Conservation (phyloP, 2,113 vertebrate species). For the Thymallus thymallus region DNA sequence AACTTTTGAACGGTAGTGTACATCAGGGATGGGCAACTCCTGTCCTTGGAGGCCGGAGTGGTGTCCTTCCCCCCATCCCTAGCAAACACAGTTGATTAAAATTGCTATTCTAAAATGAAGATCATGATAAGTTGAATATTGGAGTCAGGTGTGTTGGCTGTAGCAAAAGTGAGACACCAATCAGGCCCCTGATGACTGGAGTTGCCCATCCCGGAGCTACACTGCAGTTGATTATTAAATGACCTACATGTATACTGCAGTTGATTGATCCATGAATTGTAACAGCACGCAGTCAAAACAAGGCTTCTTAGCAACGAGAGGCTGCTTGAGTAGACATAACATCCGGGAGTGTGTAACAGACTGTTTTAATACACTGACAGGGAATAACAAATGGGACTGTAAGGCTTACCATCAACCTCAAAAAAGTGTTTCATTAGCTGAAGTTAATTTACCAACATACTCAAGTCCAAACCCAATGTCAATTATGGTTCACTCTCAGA, state of each 20-base stretch:
- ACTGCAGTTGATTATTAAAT: neutral
- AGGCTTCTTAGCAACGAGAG: slow-evolving; percentile 14
- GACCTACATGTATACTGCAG: neutral
- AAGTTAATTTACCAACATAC: neutral
- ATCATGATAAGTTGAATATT: too few relatives aligned
- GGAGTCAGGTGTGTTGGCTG: too few relatives aligned
- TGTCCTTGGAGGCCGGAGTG: too few relatives aligned
- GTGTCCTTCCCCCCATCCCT: too few relatives aligned
- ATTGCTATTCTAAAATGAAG: too few relatives aligned
- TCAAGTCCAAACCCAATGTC: neutral
- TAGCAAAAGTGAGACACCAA: too few relatives aligned
- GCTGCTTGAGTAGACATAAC: slow-evolving; percentile 25
- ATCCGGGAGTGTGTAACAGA: slow-evolving; percentile 27
- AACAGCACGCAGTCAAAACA: neutral
- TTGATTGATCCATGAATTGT: neutral
- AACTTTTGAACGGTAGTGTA: too few relatives aligned
- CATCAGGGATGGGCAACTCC: neutral
- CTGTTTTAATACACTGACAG: slow-evolving; percentile 15
- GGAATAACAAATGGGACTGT: slow-evolving; percentile 8
- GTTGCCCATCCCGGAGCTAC: neutral
- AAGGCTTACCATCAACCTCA: neutral
- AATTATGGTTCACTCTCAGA: neutral
- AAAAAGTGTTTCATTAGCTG: neutral
- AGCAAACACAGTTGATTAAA: too few relatives aligned
- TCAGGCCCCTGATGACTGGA: too few relatives aligned